phyloP scores from a whole-genome alignment of 2,797 vertebrate species.

The Muscicapa comitata region DNA sequence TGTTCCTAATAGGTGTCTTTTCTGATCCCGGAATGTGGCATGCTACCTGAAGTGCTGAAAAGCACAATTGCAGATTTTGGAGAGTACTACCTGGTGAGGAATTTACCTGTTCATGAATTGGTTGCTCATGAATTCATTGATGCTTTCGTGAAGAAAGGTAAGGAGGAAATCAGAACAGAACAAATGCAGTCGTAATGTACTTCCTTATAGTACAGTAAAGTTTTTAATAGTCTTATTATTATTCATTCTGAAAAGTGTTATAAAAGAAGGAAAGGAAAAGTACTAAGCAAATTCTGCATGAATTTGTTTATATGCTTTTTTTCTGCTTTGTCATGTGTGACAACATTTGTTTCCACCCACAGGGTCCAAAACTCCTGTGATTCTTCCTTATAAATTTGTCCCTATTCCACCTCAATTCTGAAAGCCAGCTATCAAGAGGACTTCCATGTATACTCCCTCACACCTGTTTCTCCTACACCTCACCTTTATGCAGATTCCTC shows the following conservation, averaged over 20 bases:
- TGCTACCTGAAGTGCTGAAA: slow-evolving; percentile 76
- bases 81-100: slow-evolving; percentile 83
- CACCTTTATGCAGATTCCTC: not conserved
- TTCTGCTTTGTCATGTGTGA: not conserved
- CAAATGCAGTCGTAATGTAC: no score
- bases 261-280: not conserved
- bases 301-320: not conserved
- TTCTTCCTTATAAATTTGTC: not conserved
- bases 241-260: not conserved
- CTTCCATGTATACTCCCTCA: not conserved
- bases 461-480: not conserved
- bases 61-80: slow-evolving; percentile 70
- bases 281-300: not conserved
- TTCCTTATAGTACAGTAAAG: not conserved
- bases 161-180: not conserved
- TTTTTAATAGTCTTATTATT: not conserved
- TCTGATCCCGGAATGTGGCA: slow-evolving; percentile 86
- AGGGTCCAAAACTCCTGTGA: not conserved
- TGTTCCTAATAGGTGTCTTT: slow-evolving; percentile 82
- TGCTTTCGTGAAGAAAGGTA: slow-evolving; percentile 82
- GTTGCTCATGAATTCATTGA: slow-evolving; percentile 78
- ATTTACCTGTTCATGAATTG: slow-evolving; percentile 80
- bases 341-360: rapidly evolving
- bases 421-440: not conserved
- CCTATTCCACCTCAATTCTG: not conserved